These are phyloP conservation scores for Harlomillsia oculata DNA, from an alignment of 1,140 invertebrate genomes.

Conservation along the genomic window DNA sequence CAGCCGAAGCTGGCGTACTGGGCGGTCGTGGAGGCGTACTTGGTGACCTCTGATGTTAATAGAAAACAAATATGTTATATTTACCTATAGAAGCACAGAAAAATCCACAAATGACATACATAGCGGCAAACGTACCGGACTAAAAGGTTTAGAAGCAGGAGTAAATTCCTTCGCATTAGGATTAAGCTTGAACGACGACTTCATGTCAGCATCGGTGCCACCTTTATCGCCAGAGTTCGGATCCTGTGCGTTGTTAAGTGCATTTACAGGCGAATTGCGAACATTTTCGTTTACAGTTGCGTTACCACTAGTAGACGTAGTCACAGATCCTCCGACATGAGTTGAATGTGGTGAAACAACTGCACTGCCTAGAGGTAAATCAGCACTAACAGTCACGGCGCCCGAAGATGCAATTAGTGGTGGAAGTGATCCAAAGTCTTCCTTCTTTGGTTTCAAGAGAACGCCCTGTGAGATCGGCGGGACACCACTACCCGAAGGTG, in stretches of 20 bases:
- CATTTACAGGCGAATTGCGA: no score
- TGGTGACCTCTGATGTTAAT: conserved; percentile 27
- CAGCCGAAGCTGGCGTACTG: conserved; percentile 31
- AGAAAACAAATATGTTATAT: conserved; percentile 1
- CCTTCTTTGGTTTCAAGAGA: conserved; percentile 2
- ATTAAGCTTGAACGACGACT: conserved; percentile 67
- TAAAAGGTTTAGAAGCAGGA: conserved; percentile 68
- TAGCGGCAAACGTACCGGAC: conserved; percentile 56
- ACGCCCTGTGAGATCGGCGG: neutral
- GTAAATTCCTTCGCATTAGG: conserved; percentile 85
- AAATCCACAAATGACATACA: neutral
- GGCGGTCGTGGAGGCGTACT: conserved; percentile 34
- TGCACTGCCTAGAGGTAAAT: conserved; percentile 35
- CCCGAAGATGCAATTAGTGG: conserved; percentile 34
- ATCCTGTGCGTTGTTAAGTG: conserved; percentile 5
- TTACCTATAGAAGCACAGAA: neutral
- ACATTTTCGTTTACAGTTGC: no score
- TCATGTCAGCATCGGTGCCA: conserved; percentile 46
- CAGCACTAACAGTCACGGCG: conserved; percentile 36
- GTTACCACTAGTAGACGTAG: neutral
- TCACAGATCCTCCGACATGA: neutral
- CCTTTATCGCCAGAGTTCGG: conserved; percentile 16
- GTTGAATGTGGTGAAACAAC: conserved; percentile 17
- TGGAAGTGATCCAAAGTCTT: conserved; percentile 29
- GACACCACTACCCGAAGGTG: conserved; percentile 12